Conservation (phyloP, 2,797 vertebrate genomes). For the Malurus splendens region DNA sequence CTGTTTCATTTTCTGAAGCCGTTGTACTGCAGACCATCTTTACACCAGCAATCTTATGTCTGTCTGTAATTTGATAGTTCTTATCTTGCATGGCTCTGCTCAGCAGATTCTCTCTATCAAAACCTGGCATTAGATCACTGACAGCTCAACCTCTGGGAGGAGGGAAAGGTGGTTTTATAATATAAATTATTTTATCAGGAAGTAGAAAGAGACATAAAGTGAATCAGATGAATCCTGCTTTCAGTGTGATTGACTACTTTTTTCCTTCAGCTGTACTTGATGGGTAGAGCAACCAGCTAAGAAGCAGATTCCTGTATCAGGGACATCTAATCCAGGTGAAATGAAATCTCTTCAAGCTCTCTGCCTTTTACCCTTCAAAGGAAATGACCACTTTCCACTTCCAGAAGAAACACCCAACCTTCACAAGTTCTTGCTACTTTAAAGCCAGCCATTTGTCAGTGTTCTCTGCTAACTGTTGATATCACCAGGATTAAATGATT, state of each 20-base stretch:
- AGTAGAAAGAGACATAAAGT: background rate
- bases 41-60: background rate
- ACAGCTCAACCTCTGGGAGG: background rate
- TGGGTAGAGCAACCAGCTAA: background rate
- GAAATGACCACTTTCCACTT: background rate
- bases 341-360: background rate
- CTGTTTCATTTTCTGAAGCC: background rate
- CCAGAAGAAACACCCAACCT: background rate
- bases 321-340: background rate
- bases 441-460: background rate
- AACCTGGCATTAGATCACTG: background rate
- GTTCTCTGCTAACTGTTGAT: background rate
- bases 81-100: background rate
- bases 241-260: background rate
- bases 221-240: background rate
- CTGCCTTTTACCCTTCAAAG: background rate
- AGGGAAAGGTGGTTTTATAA: background rate
- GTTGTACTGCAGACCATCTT: background rate
- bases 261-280: background rate
- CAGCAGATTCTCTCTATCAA: background rate
- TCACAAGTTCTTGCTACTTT: background rate
- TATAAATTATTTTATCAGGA: background rate
- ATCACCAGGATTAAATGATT: background rate
- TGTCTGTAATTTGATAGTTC: background rate
- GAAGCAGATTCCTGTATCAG: background rate